Evolutionary conservation across 2,113 vertebrate genomes (phyloP), one percentile per base, ranked within the genome.

Genomic region (Marcusenius ussheri): DNA sequence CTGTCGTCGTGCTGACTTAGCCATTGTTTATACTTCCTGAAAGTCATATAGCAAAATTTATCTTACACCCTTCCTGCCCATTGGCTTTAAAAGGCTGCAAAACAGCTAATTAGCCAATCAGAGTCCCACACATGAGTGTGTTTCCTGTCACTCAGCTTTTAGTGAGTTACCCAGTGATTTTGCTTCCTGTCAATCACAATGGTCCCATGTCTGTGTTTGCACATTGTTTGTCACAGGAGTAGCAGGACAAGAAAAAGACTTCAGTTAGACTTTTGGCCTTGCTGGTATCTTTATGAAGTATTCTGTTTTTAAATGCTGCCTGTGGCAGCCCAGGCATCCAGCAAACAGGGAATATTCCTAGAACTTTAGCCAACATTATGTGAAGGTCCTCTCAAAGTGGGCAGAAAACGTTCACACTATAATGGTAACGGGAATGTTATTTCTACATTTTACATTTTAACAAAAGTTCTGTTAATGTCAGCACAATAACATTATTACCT

Each of bases 101-200:
- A 88, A 66, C 51, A 42, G 17, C 51, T 88, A 88, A 62, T 45
- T 45, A 45, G 35, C 51, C 49, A 58, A 45, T 42, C 31, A 19
- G 46, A 58, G 45, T 58, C 31, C 51, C 27, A 53, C 87, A 87
- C 85, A 58, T 17, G 62, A 83, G 47, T 6, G 42, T 46, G 86
- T 83, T 83, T 89, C 88, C 83, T 90, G 85, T 77, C 47, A 89
- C 91, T 90, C 19, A 90, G 24, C 45, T 10, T 39, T 91, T 17
- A 84, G 90, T 42, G 91, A 51, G 51, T 27, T 86, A 90, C 50
- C 85, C 87, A 49, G 24, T 42, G 51, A 56, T 88, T 50, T 15
- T 66, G 47, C 66, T 89, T 77, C 45, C 91, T 87, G 90, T 58
- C 35, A 90, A 17, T 88, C 84, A 84, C 27, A 88, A 49, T 27